Evolutionary conservation across 2,888 invertebrate genomes (phyloP).

Genomic region (Fragum whitleyi): DNA sequence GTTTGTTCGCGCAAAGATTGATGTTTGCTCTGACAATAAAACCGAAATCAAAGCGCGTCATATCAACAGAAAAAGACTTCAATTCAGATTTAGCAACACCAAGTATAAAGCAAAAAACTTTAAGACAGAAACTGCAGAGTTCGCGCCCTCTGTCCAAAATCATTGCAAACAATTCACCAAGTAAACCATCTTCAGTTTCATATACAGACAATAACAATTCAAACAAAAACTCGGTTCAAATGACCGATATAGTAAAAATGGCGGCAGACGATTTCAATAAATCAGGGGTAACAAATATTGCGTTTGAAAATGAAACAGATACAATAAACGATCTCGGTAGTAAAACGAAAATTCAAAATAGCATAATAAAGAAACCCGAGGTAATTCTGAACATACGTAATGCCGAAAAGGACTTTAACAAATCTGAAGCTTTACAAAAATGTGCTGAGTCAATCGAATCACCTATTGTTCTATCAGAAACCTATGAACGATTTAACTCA

Average conservation of each 20-base stretch:
- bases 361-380: neutral
- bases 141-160: neutral
- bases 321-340: neutral
- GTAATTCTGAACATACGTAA: neutral
- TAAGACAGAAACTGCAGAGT: neutral
- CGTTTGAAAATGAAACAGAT: conserved; percentile 3
- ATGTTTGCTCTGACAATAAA: conserved; percentile 59
- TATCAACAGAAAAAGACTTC: neutral
- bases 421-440: neutral
- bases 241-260: conserved; percentile 6
- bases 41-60: conserved; percentile 18
- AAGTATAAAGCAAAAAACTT: neutral
- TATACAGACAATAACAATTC: conserved; percentile 1
- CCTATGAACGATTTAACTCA: neutral
- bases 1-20: conserved; percentile 65
- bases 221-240: neutral
- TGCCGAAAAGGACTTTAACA: neutral
- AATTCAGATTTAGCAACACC: conserved; percentile 8
- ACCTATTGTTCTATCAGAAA: neutral
- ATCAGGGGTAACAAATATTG: conserved; percentile 1
- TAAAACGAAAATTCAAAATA: neutral
- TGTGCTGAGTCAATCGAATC: neutral
- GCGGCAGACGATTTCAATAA: neutral
- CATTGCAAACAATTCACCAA: neutral
- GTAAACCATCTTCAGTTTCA: neutral